A percentile compares a stretch with the other conserved stretches of the same genome.
phyloP scores from a whole-genome alignment of 2,113 vertebrate genomes.

The Prolemur simus region DNA sequence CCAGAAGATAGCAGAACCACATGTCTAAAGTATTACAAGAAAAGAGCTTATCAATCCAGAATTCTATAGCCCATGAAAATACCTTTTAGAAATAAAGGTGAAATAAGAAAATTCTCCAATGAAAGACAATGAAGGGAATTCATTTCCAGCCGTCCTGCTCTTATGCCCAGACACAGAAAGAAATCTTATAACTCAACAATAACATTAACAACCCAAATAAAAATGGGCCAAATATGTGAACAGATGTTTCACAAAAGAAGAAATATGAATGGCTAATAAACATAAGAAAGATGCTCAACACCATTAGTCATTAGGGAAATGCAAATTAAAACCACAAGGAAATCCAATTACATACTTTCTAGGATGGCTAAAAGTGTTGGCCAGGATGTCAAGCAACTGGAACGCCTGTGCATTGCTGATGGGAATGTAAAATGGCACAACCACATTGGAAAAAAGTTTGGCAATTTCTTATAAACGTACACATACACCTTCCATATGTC shows the following conservation, averaged over 20 bases:
- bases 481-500: background rate
- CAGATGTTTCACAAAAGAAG: background rate
- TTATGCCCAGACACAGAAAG: background rate
- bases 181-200: background rate
- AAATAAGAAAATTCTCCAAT: background rate
- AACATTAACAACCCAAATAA: background rate
- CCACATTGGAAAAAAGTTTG: background rate
- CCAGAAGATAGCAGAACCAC: background rate
- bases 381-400: background rate
- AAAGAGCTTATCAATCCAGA: background rate
- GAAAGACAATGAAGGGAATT: background rate
- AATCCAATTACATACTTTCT: background rate
- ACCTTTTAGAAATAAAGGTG: background rate
- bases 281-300: background rate
- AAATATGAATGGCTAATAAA: background rate
- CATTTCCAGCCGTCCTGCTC: background rate
- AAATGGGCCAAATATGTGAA: background rate
- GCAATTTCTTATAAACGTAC: background rate
- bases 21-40: background rate
- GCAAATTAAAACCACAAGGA: background rate
- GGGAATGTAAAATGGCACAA: background rate
- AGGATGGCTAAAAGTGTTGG: background rate
- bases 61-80: background rate
- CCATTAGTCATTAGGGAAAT: background rate
- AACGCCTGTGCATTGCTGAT: background rate